A percentile compares a stretch with the other conserved stretches of the same genome.
Conservation (phyloP, 2,888 invertebrate species). For the Allacma fusca region DNA sequence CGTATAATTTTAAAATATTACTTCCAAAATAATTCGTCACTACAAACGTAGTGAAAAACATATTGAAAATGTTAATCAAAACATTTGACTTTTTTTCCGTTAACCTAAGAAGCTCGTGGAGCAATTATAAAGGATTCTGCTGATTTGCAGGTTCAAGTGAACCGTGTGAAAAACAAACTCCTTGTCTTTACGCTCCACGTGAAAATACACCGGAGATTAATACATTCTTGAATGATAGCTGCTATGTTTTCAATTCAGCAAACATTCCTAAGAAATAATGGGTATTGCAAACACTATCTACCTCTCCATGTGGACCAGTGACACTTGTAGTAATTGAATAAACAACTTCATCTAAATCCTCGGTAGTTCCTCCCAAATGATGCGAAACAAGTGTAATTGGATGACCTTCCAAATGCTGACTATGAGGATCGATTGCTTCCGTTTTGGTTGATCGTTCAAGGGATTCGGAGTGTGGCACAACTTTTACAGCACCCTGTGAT, state of each 20-base stretch:
- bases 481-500: constrained; percentile 46
- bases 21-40: no score
- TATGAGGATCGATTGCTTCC: constrained; percentile 13
- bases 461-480: constrained; percentile 37
- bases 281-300: neutral
- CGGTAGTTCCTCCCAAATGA: constrained; percentile 27
- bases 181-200: neutral
- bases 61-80: no score
- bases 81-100: no score
- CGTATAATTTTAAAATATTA: no score
- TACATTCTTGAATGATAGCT: neutral
- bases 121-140: no score
- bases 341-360: constrained; percentile 51
- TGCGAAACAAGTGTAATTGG: constrained; percentile 47
- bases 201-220: neutral
- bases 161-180: no score
- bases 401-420: constrained; percentile 41
- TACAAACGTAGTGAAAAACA: no score
- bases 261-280: neutral
- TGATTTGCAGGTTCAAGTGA: no score
- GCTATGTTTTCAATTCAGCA: no score
- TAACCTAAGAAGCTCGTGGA: no score
- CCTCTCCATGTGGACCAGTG: constrained; percentile 28
- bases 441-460: constrained; percentile 27
- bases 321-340: constrained; percentile 53